Evolutionary conservation across 2,888 invertebrate species (phyloP).

Genomic region (Volucella inflata): DNA sequence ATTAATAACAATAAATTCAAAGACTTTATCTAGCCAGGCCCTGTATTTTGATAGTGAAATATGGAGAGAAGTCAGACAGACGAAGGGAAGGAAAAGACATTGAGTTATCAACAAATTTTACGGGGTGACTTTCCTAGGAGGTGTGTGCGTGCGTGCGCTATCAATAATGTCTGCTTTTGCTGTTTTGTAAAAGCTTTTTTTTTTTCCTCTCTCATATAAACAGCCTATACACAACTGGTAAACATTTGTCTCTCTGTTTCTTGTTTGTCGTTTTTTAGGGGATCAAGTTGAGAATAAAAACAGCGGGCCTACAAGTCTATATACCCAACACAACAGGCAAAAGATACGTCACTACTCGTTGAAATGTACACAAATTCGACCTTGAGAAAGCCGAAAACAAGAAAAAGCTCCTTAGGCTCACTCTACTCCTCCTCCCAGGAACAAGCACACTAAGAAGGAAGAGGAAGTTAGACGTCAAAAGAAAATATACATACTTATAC

Average conservation of each 20-base stretch:
- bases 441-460: not conserved
- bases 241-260: conserved; percentile 31
- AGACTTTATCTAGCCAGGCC: not conserved
- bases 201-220: conserved; percentile 27
- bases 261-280: not conserved
- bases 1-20: not conserved
- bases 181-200: conserved; percentile 65
- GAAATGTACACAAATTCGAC: conserved; percentile 66
- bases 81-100: not conserved
- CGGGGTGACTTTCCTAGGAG: conserved; percentile 23
- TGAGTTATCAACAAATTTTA: conserved; percentile 36
- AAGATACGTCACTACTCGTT: conserved; percentile 66
- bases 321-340: conserved; percentile 28
- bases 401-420: conserved; percentile 59
- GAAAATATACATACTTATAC: not conserved
- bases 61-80: not conserved
- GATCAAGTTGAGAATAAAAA: conserved; percentile 20
- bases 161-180: conserved; percentile 50
- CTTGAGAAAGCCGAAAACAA: conserved; percentile 39
- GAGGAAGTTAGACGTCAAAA: not conserved
- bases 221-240: conserved; percentile 13
- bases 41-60: too few relatives aligned
- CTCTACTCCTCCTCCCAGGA: conserved; percentile 7
- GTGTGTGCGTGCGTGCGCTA: conserved; percentile 48
- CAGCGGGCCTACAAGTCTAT: not conserved